A percentile compares a stretch with the other conserved stretches of the same genome.
These are phyloP conservation scores for Podilymbus podiceps DNA, from an alignment of 2,113 vertebrate species.

Conservation along the genomic window DNA sequence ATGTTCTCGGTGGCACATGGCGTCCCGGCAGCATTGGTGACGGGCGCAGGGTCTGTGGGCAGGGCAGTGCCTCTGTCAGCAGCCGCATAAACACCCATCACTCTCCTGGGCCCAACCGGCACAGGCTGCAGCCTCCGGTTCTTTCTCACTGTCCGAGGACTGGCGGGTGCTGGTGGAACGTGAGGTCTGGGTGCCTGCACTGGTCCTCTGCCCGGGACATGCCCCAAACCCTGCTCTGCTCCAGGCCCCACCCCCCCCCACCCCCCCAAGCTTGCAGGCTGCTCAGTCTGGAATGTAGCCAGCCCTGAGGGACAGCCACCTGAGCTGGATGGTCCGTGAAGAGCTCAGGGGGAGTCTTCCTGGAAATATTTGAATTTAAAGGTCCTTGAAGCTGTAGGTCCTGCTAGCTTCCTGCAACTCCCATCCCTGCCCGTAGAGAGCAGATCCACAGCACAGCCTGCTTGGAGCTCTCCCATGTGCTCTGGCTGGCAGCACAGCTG, in stretches of 20 bases:
- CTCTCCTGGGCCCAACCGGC: background rate
- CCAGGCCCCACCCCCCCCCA: too few relatives aligned
- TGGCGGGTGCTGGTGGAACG: rapidly evolving
- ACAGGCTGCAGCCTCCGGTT: background rate
- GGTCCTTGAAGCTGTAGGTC: background rate
- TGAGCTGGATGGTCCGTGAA: background rate
- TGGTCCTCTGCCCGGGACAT: rapidly evolving
- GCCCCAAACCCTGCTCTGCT: background rate
- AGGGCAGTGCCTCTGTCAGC: background rate
- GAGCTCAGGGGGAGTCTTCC: background rate
- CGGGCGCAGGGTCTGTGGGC: rapidly evolving
- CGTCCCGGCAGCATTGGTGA: background rate
- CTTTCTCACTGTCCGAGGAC: rapidly evolving
- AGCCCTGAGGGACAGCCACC: background rate
- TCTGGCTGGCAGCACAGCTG: background rate
- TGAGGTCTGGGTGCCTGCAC: background rate
- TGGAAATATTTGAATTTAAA: background rate
- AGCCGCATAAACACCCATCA: rapidly evolving
- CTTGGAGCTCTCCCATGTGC: background rate
- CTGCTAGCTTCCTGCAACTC: background rate
- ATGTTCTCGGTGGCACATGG: rapidly evolving
- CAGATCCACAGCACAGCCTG: background rate
- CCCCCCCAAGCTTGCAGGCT: too few relatives aligned
- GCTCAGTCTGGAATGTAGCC: background rate
- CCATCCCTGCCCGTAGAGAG: background rate